Evolutionary conservation across 2,888 invertebrate species (phyloP).

Genomic region (Aquatica leii): DNA sequence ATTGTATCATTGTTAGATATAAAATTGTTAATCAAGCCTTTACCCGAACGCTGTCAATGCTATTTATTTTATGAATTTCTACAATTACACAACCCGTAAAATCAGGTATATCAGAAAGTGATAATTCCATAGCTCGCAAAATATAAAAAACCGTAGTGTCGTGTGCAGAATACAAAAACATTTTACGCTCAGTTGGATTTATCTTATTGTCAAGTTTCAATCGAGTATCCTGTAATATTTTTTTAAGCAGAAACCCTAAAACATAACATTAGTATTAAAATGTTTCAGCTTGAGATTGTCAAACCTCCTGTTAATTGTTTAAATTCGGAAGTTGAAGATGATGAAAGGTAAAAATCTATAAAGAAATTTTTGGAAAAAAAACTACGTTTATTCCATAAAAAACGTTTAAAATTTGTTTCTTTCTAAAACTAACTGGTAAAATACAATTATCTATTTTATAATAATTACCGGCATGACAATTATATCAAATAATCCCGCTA

Average conservation of each 20-base stretch:
- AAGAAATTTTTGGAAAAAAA: background rate
- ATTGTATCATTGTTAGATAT: background rate
- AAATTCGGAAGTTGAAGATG: background rate
- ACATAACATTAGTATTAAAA: background rate
- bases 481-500: too few relatives aligned
- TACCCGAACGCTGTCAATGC: slow-evolving; percentile 49
- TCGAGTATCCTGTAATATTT: slow-evolving; percentile 65
- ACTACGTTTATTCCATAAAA: too few relatives aligned
- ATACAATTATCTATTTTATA: too few relatives aligned
- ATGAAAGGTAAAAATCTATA: background rate
- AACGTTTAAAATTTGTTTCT: too few relatives aligned
- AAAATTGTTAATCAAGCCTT: slow-evolving; percentile 11
- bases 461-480: too few relatives aligned
- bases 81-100: slow-evolving; percentile 48
- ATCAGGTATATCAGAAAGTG: slow-evolving; percentile 54
- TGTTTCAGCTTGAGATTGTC: slow-evolving; percentile 5
- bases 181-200: slow-evolving; percentile 51
- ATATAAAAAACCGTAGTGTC: slow-evolving; percentile 71
- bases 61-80: slow-evolving; percentile 50
- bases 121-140: slow-evolving; percentile 66
- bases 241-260: slow-evolving; percentile 59
- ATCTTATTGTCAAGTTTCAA: slow-evolving; percentile 58
- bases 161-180: slow-evolving; percentile 70
- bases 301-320: slow-evolving; percentile 14
- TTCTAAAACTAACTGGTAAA: too few relatives aligned